Percentiles rank a stretch among this genome's conserved stretches.
These are phyloP conservation scores for Ictidomys tridecemlineatus DNA, from an alignment of 2,113 vertebrate genomes.

Conservation along the genomic window DNA sequence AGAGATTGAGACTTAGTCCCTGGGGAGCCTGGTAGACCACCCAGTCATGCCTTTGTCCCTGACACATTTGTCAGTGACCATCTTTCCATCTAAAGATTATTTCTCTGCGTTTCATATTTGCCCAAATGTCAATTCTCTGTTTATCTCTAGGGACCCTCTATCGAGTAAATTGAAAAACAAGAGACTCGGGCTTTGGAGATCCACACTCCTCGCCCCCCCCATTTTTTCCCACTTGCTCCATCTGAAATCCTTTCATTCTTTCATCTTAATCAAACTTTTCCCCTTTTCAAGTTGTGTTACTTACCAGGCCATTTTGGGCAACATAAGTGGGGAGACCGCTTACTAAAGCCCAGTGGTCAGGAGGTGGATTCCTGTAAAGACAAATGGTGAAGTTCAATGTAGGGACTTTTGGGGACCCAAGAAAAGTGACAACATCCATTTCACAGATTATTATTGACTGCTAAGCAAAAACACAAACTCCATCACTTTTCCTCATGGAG, in stretches of 20 bases:
- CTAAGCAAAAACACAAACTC: not conserved
- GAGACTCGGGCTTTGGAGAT: not conserved
- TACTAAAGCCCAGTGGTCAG: slow-evolving; percentile 95
- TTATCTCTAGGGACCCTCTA: not conserved
- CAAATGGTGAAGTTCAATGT: not conserved
- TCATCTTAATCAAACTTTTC: not conserved
- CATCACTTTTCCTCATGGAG: not conserved
- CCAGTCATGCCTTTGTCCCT: not conserved
- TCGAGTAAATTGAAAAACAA: not conserved
- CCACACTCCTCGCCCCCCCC: not conserved
- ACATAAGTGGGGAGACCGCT: slow-evolving; percentile 97
- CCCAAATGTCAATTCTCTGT: not conserved
- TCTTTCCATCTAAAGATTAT: not conserved
- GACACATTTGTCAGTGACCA: not conserved
- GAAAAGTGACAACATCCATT: not conserved
- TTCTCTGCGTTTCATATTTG: not conserved
- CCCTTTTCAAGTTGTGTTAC: slow-evolving; percentile 76
- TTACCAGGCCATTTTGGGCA: slow-evolving; percentile 97
- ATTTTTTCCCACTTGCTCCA: not conserved
- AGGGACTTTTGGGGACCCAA: not conserved
- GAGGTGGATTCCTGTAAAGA: slow-evolving; percentile 91
- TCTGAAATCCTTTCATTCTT: not conserved
- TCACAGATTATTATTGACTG: not conserved
- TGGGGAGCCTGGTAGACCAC: not conserved
- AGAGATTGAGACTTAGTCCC: not conserved